Evolutionary conservation across 2,113 vertebrate species (phyloP).

Genomic region (Oceanites oceanicus): DNA sequence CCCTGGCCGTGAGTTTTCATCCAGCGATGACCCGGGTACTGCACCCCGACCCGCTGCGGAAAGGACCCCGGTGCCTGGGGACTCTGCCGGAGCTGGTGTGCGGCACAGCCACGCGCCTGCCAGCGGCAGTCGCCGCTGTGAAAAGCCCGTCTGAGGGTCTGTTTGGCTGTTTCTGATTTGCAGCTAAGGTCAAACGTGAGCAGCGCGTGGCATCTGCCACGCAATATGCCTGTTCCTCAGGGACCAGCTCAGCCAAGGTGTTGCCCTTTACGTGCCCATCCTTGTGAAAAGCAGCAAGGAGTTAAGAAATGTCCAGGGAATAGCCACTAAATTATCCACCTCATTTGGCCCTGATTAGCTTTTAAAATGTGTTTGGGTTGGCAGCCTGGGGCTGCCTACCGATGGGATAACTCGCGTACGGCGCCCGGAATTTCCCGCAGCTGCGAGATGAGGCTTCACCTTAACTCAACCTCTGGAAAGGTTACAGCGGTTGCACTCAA

Average conservation of each 20-base stretch:
- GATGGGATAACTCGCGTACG: not conserved
- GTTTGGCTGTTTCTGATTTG: not conserved
- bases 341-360: not conserved
- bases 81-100: not conserved
- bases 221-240: not conserved
- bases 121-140: not conserved
- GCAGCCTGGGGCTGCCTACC: not conserved
- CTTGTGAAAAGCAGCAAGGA: not conserved
- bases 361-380: not conserved
- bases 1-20: not conserved
- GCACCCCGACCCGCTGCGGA: rapidly evolving
- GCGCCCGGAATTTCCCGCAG: not conserved
- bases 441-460: rapidly evolving
- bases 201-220: rapidly evolving
- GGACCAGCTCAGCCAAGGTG: not conserved
- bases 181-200: rapidly evolving
- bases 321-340: not conserved
- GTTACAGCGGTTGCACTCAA: not conserved
- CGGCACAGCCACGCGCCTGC: rapidly evolving
- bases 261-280: not conserved
- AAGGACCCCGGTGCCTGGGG: not conserved
- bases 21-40: not conserved
- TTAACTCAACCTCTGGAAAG: not conserved
- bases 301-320: not conserved
- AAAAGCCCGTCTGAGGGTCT: not conserved